Percentiles rank a stretch among this genome's conserved stretches.
phyloP scores from a whole-genome alignment of 1,140 invertebrate genomes.

The Solenopsis invicta region DNA sequence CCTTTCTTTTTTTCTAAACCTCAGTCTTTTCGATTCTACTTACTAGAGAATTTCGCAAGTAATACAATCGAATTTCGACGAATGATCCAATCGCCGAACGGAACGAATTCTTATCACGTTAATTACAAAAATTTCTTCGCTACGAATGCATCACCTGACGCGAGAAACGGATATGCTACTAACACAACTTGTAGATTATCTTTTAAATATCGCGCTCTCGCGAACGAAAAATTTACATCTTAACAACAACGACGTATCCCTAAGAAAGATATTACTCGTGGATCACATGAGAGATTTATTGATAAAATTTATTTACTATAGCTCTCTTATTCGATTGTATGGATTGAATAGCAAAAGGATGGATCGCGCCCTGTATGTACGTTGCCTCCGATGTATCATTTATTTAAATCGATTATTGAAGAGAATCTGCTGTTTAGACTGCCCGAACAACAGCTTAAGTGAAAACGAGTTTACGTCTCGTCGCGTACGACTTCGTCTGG shows the following conservation, averaged over 20 bases:
- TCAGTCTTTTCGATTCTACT: conserved; percentile 73
- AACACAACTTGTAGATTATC: conserved; percentile 27
- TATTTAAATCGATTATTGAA: conserved; percentile 30
- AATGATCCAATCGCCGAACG: conserved; percentile 23
- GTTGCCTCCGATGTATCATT: conserved; percentile 17
- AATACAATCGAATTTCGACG: conserved; percentile 58
- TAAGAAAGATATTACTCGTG: conserved; percentile 48
- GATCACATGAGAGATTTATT: conserved; percentile 53
- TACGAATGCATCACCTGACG: conserved; percentile 12
- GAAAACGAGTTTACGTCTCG: conserved; percentile 53
- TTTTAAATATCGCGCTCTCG: neutral
- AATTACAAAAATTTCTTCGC: conserved; percentile 34
- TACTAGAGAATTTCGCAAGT: conserved; percentile 68
- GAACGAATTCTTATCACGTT: conserved; percentile 37
- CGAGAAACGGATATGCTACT: conserved; percentile 33
- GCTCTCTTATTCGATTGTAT: conserved; percentile 24
- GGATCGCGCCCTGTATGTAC: conserved; percentile 28
- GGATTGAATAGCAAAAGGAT: conserved; percentile 33
- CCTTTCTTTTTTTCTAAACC: conserved; percentile 34
- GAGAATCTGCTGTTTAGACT: conserved; percentile 38
- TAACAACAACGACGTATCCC: conserved; percentile 33
- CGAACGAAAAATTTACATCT: conserved; percentile 32
- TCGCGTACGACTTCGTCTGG: conserved; percentile 66
- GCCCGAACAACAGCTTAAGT: conserved; percentile 2
- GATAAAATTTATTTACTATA: conserved; percentile 38